A percentile compares a stretch with the other conserved stretches of the same genome.
These are phyloP conservation scores for Rhinoraja longicauda DNA, from an alignment of 2,797 vertebrate species.

Conservation along the genomic window DNA sequence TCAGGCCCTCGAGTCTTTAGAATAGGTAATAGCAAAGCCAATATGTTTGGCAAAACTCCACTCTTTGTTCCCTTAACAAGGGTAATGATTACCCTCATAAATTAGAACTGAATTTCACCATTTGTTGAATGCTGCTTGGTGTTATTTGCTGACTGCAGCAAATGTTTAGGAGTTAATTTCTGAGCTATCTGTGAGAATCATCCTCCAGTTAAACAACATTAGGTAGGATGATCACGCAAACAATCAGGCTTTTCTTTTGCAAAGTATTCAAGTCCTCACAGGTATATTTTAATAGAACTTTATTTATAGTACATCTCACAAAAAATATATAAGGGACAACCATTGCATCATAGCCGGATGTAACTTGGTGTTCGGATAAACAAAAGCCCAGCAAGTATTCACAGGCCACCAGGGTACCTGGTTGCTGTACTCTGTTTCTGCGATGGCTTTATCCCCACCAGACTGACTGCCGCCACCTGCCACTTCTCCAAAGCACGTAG, in stretches of 20 bases:
- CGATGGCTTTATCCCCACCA: slow-evolving; percentile 42
- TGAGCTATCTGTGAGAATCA: background rate
- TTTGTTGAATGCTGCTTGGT: background rate
- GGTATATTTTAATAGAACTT: slow-evolving; percentile 38
- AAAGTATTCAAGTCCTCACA: background rate
- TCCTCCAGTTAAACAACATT: too few species aligned
- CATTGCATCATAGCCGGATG: slow-evolving; percentile 57
- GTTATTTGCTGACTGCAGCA: background rate
- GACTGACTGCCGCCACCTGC: slow-evolving; percentile 48
- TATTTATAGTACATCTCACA: slow-evolving; percentile 46
- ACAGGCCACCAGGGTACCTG: slow-evolving; percentile 52
- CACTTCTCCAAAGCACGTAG: slow-evolving; percentile 42
- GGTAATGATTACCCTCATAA: background rate
- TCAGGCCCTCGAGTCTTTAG: too few species aligned
- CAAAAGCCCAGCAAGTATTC: slow-evolving; percentile 47
- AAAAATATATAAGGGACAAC: slow-evolving; percentile 40
- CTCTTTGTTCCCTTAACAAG: background rate
- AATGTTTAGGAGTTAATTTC: background rate
- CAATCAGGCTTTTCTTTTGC: slow-evolving; percentile 49
- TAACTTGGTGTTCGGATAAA: slow-evolving; percentile 49
- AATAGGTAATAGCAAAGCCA: background rate
- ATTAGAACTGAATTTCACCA: background rate
- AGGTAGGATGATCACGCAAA: background rate
- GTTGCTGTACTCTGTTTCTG: slow-evolving; percentile 43
- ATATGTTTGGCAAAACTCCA: background rate